Evolutionary conservation across 1,140 invertebrate species (phyloP), one percentile per base, ranked within the genome.

Genomic region (Sinonovacula constricta): DNA sequence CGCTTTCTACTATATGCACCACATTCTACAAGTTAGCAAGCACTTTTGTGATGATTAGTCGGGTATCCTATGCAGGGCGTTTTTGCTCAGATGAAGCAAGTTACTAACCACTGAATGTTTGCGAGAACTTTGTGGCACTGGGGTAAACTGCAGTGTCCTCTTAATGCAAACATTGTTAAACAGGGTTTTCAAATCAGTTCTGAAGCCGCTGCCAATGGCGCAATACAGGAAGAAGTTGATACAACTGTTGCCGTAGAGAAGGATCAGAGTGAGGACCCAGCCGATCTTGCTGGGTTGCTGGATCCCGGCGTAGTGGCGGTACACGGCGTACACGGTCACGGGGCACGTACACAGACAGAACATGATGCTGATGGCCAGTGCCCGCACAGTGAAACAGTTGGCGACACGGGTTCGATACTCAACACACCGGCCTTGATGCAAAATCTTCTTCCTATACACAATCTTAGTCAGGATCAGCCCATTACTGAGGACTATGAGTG

Each of bases 141-240:
- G n/a, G n/a, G n/a, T n/a, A n/a, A n/a, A n/a, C n/a, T n/a, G n/a
- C n/a, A n/a, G n/a, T n/a, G n/a, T n/a, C n/a, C n/a, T n/a, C n/a
- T n/a, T n/a, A n/a, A n/a, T n/a, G 39, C 39, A 45, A 10, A 45
- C 39, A 10, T 45, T 45, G 39, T 18, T 45, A 10, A 45, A 18
- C 39, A 65, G 59, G 3, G 30, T 26, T 31, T 65, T 74, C n/a
- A 74, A 24, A 56, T 74, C 60, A 30, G 51, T 74, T n/a, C 71
- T 51, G 24, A 74, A 74, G 7, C 71, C 71, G 10, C 45, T 39
- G 30, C 71, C 71, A 2, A 74, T 74, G 15, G 71, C 71, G 22
- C 71, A 74, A 36, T 74, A 74, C 18, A 74, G 49, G 22, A 74
- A 51, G 36, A 74, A 74, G 26, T 74, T 74, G n/a, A 63, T 34